phyloP scores from a whole-genome alignment of 2,113 vertebrate species.

The Lagopus leucura region DNA sequence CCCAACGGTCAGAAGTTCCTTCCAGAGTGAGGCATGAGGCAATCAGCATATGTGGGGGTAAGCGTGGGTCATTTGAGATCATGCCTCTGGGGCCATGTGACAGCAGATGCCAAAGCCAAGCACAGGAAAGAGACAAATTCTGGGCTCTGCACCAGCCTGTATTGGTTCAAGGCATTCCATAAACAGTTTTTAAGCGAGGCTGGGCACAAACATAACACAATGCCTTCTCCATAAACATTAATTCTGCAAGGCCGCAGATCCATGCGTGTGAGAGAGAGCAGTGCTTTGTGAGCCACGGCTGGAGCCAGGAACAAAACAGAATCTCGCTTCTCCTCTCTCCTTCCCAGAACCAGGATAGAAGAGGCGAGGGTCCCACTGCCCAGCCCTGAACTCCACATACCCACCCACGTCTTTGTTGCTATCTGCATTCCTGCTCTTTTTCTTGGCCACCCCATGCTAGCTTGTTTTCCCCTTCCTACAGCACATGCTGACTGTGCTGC shows the following conservation, averaged over 20 bases:
- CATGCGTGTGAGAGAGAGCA: fast-evolving
- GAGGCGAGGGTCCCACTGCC: neutral
- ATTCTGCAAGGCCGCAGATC: fast-evolving
- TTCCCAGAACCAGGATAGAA: fast-evolving
- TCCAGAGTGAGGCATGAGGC: neutral
- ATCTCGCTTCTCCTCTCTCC: fast-evolving
- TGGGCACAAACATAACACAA: neutral
- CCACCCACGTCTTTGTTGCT: neutral
- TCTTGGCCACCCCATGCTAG: fast-evolving
- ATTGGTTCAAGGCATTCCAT: neutral
- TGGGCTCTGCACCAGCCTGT: neutral
- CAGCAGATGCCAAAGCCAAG: neutral
- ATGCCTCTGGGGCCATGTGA: neutral
- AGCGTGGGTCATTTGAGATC: neutral
- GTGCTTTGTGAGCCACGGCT: neutral
- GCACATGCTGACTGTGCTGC: fast-evolving
- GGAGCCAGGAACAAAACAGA: neutral
- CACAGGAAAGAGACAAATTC: neutral
- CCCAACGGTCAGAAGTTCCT: too few relatives aligned
- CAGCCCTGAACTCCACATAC: neutral
- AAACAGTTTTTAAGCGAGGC: neutral
- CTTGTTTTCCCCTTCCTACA: fast-evolving
- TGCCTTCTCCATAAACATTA: neutral
- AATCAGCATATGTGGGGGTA: neutral
- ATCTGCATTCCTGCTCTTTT: too few relatives aligned